A percentile compares a stretch with the other conserved stretches of the same genome.
Conservation (phyloP, 2,888 invertebrate genomes). For the Luperina testacea region DNA sequence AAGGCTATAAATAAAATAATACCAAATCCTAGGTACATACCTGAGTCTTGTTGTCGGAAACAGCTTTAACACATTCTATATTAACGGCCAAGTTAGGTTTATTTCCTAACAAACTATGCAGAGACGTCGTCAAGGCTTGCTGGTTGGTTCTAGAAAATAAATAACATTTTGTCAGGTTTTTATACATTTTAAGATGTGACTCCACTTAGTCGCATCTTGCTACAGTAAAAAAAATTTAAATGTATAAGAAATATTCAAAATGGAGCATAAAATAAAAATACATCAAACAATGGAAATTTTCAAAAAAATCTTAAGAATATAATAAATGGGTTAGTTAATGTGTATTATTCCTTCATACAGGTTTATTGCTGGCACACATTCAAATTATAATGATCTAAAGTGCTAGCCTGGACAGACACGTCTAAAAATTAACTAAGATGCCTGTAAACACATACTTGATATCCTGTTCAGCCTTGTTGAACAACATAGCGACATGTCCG, state of each 20-base stretch:
- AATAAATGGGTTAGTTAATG: not conserved
- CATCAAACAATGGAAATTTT: not conserved
- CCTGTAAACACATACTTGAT: conserved; percentile 90
- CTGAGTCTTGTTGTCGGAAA: conserved; percentile 95
- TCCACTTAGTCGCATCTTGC: not conserved
- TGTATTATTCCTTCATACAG: not conserved
- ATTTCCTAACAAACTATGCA: conserved; percentile 94
- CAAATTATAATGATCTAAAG: not conserved
- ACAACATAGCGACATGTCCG: conserved; percentile 96
- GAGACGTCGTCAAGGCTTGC: conserved; percentile 92
- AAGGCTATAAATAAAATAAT: too few relatives aligned
- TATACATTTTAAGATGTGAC: not conserved
- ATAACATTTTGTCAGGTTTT: not conserved
- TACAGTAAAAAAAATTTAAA: not conserved
- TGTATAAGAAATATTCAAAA: not conserved
- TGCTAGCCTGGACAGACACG: not conserved
- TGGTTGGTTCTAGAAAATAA: conserved; percentile 91
- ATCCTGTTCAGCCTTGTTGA: conserved; percentile 95
- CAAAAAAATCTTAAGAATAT: too few relatives aligned
- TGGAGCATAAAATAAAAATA: not conserved
- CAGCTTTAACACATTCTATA: conserved; percentile 94
- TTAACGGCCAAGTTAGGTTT: conserved; percentile 95
- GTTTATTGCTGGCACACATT: not conserved
- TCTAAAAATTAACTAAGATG: not conserved
- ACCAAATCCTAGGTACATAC: conserved; percentile 73